These are phyloP conservation scores for Plemyria rubiginata DNA, from an alignment of 2,888 invertebrate genomes.

Conservation along the genomic window DNA sequence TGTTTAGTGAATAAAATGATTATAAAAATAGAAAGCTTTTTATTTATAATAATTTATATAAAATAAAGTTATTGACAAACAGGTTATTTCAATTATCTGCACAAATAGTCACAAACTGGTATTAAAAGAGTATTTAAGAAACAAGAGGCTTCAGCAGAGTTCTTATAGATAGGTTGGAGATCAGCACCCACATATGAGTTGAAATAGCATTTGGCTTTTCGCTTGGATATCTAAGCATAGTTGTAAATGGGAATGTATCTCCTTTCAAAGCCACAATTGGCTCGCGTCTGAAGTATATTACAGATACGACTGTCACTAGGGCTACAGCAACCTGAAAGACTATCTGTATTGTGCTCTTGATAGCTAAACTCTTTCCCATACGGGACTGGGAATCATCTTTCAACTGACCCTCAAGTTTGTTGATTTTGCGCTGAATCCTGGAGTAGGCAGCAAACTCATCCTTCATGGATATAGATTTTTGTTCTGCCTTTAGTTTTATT, in stretches of 20 bases:
- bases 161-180: conserved; percentile 75
- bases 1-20: conserved; percentile 76
- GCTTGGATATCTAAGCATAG: conserved; percentile 73
- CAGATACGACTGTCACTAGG: conserved; percentile 64
- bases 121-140: conserved; percentile 22
- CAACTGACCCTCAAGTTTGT: conserved; percentile 76
- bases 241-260: conserved; percentile 71
- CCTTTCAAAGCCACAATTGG: conserved; percentile 73
- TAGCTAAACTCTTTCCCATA: conserved; percentile 66
- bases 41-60: conserved; percentile 19
- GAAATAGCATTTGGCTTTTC: conserved; percentile 74
- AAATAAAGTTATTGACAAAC: background rate
- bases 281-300: conserved; percentile 73
- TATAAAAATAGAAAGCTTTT: conserved; percentile 46
- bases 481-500: conserved; percentile 71
- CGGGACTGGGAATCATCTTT: conserved; percentile 70
- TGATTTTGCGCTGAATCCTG: conserved; percentile 84
- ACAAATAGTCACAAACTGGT: background rate
- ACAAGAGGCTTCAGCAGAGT: conserved; percentile 69
- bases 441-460: conserved; percentile 86
- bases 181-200: conserved; percentile 76
- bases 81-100: background rate
- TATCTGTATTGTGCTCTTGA: conserved; percentile 70
- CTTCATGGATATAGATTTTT: conserved; percentile 80
- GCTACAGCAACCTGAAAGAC: conserved; percentile 64